phyloP scores from a whole-genome alignment of 2,888 invertebrate species.

The Epinotia nisella region DNA sequence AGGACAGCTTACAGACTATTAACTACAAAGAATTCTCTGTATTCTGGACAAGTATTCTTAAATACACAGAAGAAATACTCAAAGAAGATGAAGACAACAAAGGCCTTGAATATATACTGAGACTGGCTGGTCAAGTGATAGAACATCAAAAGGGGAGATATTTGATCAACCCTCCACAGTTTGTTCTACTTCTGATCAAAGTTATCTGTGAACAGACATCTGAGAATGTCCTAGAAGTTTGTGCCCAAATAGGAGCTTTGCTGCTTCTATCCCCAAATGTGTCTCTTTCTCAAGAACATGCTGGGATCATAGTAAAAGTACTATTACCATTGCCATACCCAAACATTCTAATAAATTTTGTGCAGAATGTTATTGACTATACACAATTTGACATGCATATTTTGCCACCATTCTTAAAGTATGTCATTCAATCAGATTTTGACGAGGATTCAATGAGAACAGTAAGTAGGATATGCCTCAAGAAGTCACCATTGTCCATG shows the following conservation, averaged over 20 bases:
- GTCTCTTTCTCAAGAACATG: slow-evolving; percentile 89
- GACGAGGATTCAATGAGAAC: slow-evolving; percentile 84
- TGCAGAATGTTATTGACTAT: slow-evolving; percentile 87
- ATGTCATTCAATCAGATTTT: slow-evolving; percentile 82
- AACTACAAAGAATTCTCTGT: slow-evolving; percentile 86
- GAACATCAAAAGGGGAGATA: slow-evolving; percentile 87
- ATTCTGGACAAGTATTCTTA: slow-evolving; percentile 86
- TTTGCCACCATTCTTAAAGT: slow-evolving; percentile 87
- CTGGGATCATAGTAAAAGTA: slow-evolving; percentile 87
- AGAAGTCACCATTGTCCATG: slow-evolving; percentile 86
- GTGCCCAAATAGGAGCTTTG: slow-evolving; percentile 84
- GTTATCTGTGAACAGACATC: slow-evolving; percentile 77
- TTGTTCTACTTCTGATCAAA: slow-evolving; percentile 85
- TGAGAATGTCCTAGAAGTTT: slow-evolving; percentile 77
- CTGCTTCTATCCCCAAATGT: slow-evolving; percentile 86
- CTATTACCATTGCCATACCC: slow-evolving; percentile 84
- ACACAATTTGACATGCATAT: slow-evolving; percentile 90
- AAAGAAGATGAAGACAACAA: slow-evolving; percentile 67
- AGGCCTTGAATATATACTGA: slow-evolving; percentile 79
- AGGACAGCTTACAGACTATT: slow-evolving; percentile 86
- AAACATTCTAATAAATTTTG: slow-evolving; percentile 86
- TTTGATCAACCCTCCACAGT: slow-evolving; percentile 84
- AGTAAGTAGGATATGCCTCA: slow-evolving; percentile 87
- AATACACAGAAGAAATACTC: slow-evolving; percentile 68
- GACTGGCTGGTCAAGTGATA: slow-evolving; percentile 85